Conservation (phyloP, 2,888 invertebrate genomes). For the Meganola albula region DNA sequence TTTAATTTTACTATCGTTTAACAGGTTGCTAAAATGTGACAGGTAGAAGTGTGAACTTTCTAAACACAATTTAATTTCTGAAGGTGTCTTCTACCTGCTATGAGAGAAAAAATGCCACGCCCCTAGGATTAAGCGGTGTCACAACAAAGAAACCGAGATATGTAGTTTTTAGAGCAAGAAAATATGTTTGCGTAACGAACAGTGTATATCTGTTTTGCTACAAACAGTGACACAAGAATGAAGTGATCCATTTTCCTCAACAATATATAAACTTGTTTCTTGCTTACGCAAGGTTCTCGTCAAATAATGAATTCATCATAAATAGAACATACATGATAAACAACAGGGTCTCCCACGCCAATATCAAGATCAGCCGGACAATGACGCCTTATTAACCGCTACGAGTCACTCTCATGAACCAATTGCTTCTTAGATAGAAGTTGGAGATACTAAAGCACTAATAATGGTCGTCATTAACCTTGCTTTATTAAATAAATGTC, state of each 20-base stretch:
- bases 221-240: not conserved
- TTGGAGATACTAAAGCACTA: constrained; percentile 14
- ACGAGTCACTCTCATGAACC: constrained; percentile 24
- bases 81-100: no score
- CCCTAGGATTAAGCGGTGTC: no score
- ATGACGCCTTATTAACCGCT: constrained; percentile 40
- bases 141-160: no score
- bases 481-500: no score
- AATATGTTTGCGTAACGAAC: not conserved
- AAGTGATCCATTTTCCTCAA: not conserved
- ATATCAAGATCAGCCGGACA: constrained; percentile 44
- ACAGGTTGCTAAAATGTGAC: no score
- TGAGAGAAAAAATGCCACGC: no score
- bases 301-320: constrained; percentile 1
- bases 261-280: constrained; percentile 1
- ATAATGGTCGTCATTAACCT: constrained; percentile 19
- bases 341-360: constrained; percentile 52
- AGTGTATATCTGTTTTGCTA: not conserved
- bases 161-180: not conserved
- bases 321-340: constrained; percentile 17
- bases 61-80: no score
- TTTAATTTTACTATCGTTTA: no score
- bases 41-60: no score
- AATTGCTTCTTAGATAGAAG: constrained; percentile 23
- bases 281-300: constrained; percentile 3